phyloP scores from a whole-genome alignment of 2,888 invertebrate genomes.

The Tinea trinotella region DNA sequence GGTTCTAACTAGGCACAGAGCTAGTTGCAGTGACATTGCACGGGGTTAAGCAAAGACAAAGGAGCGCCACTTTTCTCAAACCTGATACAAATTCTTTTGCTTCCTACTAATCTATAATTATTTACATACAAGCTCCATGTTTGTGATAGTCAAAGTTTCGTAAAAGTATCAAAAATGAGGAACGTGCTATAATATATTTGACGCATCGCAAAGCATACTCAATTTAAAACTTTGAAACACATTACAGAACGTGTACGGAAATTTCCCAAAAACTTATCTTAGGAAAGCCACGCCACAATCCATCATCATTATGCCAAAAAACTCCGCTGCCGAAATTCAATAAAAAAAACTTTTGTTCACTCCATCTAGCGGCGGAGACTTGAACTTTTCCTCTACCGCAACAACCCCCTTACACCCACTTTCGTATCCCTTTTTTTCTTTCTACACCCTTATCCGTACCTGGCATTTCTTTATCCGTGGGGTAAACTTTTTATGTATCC shows the following conservation, averaged over 20 bases:
- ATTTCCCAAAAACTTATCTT: conserved; percentile 63
- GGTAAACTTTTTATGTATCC: conserved; percentile 60
- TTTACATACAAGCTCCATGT: too few relatives aligned
- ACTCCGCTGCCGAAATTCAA: conserved; percentile 63
- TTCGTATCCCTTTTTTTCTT: conserved; percentile 60
- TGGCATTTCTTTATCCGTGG: conserved; percentile 69
- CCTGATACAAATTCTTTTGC: too few relatives aligned
- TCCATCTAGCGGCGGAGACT: conserved; percentile 60
- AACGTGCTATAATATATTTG: conserved; percentile 11
- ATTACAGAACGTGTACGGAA: conserved; percentile 48
- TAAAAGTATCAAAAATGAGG: too few relatives aligned
- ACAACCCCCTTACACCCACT: conserved; percentile 48
- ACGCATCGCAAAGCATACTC: conserved; percentile 28
- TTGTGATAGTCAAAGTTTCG: too few relatives aligned
- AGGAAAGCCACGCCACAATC: conserved; percentile 61
- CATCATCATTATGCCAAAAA: conserved; percentile 67
- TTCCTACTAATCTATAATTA: too few relatives aligned
- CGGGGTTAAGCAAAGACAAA: too few relatives aligned
- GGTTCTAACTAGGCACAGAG: too few relatives aligned
- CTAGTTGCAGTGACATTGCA: too few relatives aligned
- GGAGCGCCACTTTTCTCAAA: too few relatives aligned
- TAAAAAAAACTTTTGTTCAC: conserved; percentile 52
- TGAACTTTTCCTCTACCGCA: conserved; percentile 48
- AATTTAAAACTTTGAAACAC: conserved; percentile 60
- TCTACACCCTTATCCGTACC: conserved; percentile 70